Percentiles rank a stretch among this genome's conserved stretches.
Evolutionary conservation across 2,113 vertebrate genomes (phyloP).

Genomic region (Athene noctua): DNA sequence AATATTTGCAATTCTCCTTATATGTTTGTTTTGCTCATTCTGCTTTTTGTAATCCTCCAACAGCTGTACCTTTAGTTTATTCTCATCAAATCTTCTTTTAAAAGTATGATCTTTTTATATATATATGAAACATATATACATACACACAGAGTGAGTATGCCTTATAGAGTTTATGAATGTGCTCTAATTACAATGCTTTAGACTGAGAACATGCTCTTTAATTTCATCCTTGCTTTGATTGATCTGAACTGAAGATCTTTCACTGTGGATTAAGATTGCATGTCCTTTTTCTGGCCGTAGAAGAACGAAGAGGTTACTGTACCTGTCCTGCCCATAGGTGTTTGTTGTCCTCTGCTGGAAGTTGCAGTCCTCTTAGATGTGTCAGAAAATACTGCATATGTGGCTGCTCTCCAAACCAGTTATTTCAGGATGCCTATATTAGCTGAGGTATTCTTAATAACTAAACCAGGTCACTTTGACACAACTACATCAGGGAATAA

Average conservation of each 20-base stretch:
- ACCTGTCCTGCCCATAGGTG: not conserved
- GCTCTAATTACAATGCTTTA: not conserved
- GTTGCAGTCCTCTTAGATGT: not conserved
- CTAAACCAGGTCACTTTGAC: slow-evolving; percentile 52
- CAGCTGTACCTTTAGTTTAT: not conserved
- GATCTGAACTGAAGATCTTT: not conserved
- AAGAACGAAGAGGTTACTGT: not conserved
- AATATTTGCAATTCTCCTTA: not conserved
- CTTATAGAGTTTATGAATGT: not conserved
- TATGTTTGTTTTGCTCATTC: not conserved
- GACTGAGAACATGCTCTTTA: not conserved
- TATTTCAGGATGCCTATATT: slow-evolving; percentile 28
- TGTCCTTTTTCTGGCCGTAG: not conserved
- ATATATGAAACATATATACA: too few species aligned
- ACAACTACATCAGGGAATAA: not conserved
- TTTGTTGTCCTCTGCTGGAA: not conserved
- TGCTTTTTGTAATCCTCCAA: rapidly evolving
- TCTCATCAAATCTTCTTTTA: not conserved
- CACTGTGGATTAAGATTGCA: not conserved
- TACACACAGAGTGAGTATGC: not conserved
- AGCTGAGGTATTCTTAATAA: slow-evolving; percentile 35
- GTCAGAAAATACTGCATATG: not conserved
- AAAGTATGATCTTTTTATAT: not conserved
- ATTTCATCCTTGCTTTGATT: not conserved
- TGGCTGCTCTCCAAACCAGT: slow-evolving; percentile 9